phyloP scores from a whole-genome alignment of 1,140 invertebrate species.

The Cydia amplana region DNA sequence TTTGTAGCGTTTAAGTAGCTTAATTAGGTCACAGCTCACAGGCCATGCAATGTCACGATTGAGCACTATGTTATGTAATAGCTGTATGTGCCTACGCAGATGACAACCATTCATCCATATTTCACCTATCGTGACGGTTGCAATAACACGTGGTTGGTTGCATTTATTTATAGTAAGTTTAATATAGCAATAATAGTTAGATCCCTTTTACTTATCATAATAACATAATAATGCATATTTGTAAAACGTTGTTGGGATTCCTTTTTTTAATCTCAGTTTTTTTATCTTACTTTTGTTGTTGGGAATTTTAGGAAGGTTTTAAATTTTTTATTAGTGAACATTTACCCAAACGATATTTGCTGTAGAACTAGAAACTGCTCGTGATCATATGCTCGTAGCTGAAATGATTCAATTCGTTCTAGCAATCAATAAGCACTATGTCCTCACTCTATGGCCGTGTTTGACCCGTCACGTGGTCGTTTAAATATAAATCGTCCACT shows the following conservation, averaged over 20 bases:
- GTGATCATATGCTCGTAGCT: background rate
- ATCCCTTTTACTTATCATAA: no score
- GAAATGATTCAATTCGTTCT: slow-evolving; percentile 28
- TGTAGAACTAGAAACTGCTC: background rate
- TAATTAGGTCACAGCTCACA: slow-evolving; percentile 53
- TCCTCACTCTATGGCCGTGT: slow-evolving; percentile 5
- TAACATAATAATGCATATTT: no score
- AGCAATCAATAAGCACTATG: slow-evolving; percentile 27
- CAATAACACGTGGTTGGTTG: background rate
- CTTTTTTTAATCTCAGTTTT: no score
- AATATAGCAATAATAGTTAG: no score
- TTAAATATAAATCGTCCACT: slow-evolving; percentile 15
- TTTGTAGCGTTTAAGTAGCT: slow-evolving; percentile 49
- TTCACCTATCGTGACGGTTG: background rate
- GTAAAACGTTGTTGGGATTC: no score
- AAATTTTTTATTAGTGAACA: no score
- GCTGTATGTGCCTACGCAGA: slow-evolving; percentile 10
- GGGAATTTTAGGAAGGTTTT: no score
- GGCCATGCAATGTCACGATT: slow-evolving; percentile 39
- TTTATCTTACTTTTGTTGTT: no score
- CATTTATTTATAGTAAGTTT: background rate
- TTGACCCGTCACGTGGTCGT: slow-evolving; percentile 22
- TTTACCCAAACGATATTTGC: no score
- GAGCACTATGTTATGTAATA: slow-evolving; percentile 18
- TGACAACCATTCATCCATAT: slow-evolving; percentile 19